phyloP scores from a whole-genome alignment of 1,140 invertebrate species.

The Drosophila azteca region DNA sequence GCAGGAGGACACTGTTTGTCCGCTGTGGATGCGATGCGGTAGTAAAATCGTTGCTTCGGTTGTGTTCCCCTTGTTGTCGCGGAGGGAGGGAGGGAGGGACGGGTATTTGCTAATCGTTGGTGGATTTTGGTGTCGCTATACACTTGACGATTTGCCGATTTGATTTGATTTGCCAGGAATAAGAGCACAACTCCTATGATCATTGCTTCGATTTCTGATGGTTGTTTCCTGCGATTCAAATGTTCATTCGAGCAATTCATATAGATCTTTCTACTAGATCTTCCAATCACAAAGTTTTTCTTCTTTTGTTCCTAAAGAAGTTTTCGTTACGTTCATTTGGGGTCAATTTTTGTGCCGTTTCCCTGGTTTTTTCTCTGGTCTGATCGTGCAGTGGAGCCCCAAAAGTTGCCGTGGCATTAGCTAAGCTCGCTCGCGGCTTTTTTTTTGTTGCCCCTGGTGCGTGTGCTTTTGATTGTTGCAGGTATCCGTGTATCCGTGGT shows the following conservation, averaged over 20 bases:
- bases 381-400: constrained; percentile 7
- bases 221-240: too few relatives aligned
- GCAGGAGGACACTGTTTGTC: constrained; percentile 11
- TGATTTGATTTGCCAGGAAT: neutral
- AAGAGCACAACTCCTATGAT: too few relatives aligned
- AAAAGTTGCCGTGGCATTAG: constrained; percentile 9
- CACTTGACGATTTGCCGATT: constrained; percentile 14
- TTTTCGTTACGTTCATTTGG: too few relatives aligned
- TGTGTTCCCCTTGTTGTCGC: constrained; percentile 2
- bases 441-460: constrained; percentile 33
- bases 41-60: constrained; percentile 24
- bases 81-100: neutral
- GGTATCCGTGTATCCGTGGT: constrained; percentile 31
- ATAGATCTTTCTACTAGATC: too few relatives aligned
- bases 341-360: too few relatives aligned
- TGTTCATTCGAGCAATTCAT: too few relatives aligned
- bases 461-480: constrained; percentile 75
- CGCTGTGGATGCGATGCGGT: constrained; percentile 22
- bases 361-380: neutral
- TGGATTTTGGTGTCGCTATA: constrained; percentile 10
- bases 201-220: too few relatives aligned
- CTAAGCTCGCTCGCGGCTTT: constrained; percentile 12
- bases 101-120: constrained; percentile 32
- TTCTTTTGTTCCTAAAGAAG: neutral
- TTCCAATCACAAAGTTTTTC: too few relatives aligned